These are phyloP conservation scores for Stenodera caucasica DNA, from an alignment of 2,888 invertebrate species.

Conservation along the genomic window DNA sequence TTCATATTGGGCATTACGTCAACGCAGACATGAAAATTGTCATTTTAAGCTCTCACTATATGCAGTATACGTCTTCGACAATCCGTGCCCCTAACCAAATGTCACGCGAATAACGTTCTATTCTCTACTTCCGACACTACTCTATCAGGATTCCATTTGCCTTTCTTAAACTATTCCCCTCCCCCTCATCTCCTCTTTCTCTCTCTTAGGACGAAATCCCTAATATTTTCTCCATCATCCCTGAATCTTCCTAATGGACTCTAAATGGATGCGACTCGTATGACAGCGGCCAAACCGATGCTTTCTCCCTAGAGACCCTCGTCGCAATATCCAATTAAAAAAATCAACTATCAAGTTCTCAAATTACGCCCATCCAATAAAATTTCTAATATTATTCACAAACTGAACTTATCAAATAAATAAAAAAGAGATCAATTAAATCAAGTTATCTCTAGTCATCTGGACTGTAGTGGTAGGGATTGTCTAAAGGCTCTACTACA, in stretches of 20 bases:
- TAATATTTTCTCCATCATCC: conserved; percentile 49
- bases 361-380: conserved; percentile 42
- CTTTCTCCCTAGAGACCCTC: conserved; percentile 34
- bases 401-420: no score
- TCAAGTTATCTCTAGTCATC: conserved; percentile 33
- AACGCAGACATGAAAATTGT: conserved; percentile 14
- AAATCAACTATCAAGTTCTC: conserved; percentile 50
- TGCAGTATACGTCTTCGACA: conserved; percentile 44
- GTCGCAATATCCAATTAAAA: conserved; percentile 51
- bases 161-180: conserved; percentile 33
- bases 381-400: no score
- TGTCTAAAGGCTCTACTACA: conserved; percentile 20
- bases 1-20: conserved; percentile 9
- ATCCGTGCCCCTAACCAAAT: conserved; percentile 48
- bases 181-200: no score
- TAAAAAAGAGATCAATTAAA: conserved; percentile 25
- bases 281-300: conserved; percentile 46
- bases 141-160: conserved; percentile 46
- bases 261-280: conserved; percentile 52
- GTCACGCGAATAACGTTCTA: conserved; percentile 42
- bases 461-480: conserved; percentile 30
- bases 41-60: conserved; percentile 31
- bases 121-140: conserved; percentile 29
- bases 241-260: conserved; percentile 54
- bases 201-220: no score